phyloP scores from a whole-genome alignment of 2,888 invertebrate genomes.

The Cacoxenus indagator region DNA sequence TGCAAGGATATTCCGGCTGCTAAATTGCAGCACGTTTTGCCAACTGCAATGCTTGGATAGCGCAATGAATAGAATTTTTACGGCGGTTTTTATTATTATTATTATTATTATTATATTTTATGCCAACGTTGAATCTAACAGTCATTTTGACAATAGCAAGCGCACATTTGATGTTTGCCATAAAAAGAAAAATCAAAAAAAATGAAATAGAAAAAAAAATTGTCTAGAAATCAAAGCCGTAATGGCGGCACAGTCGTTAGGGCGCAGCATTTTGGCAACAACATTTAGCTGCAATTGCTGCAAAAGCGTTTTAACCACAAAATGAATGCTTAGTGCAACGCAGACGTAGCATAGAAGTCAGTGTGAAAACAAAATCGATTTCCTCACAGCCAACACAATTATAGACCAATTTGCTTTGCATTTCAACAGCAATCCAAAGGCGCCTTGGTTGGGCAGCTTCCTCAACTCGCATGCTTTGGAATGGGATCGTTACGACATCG shows the following conservation, averaged over 20 bases:
- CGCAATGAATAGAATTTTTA: conserved; percentile 65
- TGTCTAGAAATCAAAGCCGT: neutral
- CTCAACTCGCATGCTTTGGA: conserved; percentile 76
- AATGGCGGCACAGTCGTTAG: neutral
- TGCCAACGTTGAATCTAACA: conserved; percentile 37
- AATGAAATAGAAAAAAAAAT: neutral
- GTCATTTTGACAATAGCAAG: conserved; percentile 25
- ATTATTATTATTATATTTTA: neutral
- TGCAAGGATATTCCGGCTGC: neutral
- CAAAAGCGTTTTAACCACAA: neutral
- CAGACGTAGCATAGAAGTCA: neutral
- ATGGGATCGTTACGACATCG: conserved; percentile 79
- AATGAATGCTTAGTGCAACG: neutral
- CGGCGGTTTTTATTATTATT: conserved; percentile 51
- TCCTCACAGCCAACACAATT: neutral
- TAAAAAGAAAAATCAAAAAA: conserved; percentile 45
- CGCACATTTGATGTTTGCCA: neutral
- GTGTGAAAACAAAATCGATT: neutral
- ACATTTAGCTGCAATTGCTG: neutral
- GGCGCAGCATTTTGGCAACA: neutral
- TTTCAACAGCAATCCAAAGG: conserved; percentile 80
- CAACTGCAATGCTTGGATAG: conserved; percentile 61
- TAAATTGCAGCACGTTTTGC: conserved; percentile 50
- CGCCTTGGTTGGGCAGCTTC: conserved; percentile 78
- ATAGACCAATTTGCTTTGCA: conserved; percentile 31